Evolutionary conservation across 23 tunicate species (phyloP).

Genomic region (Botrylloides violaceus): DNA sequence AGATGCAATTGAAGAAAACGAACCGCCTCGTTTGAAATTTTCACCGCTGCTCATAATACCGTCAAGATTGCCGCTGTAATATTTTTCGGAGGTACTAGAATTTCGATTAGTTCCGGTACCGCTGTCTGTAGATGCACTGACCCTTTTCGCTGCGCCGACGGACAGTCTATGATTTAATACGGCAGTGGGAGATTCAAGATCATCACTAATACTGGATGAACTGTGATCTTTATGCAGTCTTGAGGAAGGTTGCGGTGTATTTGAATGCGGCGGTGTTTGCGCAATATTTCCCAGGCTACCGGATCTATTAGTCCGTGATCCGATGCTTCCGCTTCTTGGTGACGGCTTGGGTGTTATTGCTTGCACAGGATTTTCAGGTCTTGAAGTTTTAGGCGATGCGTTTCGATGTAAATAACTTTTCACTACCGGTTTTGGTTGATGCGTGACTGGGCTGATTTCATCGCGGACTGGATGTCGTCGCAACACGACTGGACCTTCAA

Average conservation of each 20-base stretch:
- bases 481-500: conserved; percentile 3
- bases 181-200: conserved; percentile 6
- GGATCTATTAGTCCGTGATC: background rate
- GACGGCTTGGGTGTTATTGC: background rate
- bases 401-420: conserved; percentile 17
- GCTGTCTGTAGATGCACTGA: conserved; percentile 14
- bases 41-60: background rate
- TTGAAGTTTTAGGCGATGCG: conserved; percentile 6
- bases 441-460: background rate
- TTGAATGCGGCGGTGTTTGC: background rate
- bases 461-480: background rate
- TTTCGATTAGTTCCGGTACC: conserved; percentile 19
- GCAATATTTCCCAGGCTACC: conserved; percentile 1
- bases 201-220: background rate
- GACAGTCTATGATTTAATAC: conserved; percentile 15
- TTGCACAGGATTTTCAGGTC: background rate
- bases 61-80: background rate
- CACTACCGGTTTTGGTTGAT: background rate
- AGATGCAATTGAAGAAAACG: conserved; percentile 19
- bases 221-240: conserved; percentile 21
- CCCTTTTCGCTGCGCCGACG: conserved; percentile 16
- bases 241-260: background rate
- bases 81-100: conserved; percentile 7
- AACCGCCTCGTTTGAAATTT: conserved; percentile 19
- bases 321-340: conserved; percentile 4